A percentile compares a stretch with the other conserved stretches of the same genome.
These are phyloP conservation scores for Pantelozetes paolii DNA, from an alignment of 2,888 invertebrate genomes.

Conservation along the genomic window DNA sequence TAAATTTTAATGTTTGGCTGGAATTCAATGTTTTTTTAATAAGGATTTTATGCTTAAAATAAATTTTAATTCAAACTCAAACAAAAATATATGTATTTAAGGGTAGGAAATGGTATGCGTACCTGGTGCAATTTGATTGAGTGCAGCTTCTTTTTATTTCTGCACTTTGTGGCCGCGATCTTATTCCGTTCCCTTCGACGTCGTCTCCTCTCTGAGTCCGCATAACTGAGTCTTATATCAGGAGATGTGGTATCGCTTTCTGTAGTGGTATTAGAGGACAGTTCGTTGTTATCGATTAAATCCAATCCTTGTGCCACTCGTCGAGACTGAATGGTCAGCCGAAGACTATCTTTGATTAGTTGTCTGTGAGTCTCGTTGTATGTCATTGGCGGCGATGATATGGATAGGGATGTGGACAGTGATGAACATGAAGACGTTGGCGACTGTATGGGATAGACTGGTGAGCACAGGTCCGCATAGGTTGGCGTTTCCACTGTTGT, in stretches of 20 bases:
- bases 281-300: conserved; percentile 41
- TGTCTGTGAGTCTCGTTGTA: conserved; percentile 77
- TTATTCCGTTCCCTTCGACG: conserved; percentile 85
- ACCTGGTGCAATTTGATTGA: conserved; percentile 73
- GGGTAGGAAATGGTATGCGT: not conserved
- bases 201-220: conserved; percentile 64
- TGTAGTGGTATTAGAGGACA: not conserved
- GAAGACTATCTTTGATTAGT: conserved; percentile 80
- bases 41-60: too few species aligned
- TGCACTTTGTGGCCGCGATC: conserved; percentile 88
- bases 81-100: too few species aligned
- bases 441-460: conserved; percentile 32
- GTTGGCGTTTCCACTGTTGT: not conserved
- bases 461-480: conserved; percentile 9
- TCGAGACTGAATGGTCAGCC: conserved; percentile 82
- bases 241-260: conserved; percentile 23
- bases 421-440: conserved; percentile 43
- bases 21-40: too few species aligned
- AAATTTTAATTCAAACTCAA: too few species aligned
- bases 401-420: too few species aligned
- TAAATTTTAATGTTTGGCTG: too few species aligned
- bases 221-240: conserved; percentile 43
- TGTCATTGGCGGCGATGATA: too few species aligned
- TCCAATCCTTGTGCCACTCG: conserved; percentile 64
- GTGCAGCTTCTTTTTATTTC: conserved; percentile 85